Evolutionary conservation across 2,113 vertebrate species (phyloP).

Genomic region (Passer domesticus): DNA sequence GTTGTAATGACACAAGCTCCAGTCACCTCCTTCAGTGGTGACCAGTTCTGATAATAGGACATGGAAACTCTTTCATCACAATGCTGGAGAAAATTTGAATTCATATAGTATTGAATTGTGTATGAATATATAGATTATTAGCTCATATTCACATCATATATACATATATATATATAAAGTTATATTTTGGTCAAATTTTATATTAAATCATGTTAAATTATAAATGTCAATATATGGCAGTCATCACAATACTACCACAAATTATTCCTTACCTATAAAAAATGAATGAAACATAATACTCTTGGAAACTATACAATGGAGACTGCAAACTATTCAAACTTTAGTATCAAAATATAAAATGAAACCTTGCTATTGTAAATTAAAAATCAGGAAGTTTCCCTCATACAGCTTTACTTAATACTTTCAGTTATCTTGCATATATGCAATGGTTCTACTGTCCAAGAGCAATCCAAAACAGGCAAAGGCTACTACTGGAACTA

Average conservation of each 20-base stretch:
- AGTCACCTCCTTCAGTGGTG: not conserved
- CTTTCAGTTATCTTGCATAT: not conserved
- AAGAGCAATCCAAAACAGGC: not conserved
- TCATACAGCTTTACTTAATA: not conserved
- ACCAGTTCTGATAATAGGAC: not conserved
- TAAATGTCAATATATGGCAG: not conserved
- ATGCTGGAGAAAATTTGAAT: not conserved
- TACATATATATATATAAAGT: not conserved
- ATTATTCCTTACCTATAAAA: not conserved
- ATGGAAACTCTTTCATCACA: not conserved
- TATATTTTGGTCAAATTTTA: not conserved
- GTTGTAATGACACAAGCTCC: not conserved
- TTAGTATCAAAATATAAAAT: not conserved
- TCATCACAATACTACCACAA: not conserved
- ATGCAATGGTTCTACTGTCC: not conserved
- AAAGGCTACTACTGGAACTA: not conserved
- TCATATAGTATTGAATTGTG: not conserved
- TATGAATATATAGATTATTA: not conserved
- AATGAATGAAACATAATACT: not conserved
- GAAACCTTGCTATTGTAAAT: not conserved
- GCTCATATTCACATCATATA: not conserved
- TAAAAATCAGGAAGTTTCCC: not conserved
- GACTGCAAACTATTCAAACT: not conserved
- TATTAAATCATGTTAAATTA: not conserved
- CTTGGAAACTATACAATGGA: not conserved